phyloP scores from a whole-genome alignment of 2,797 vertebrate genomes.

The Dromococcyx pavoninus region DNA sequence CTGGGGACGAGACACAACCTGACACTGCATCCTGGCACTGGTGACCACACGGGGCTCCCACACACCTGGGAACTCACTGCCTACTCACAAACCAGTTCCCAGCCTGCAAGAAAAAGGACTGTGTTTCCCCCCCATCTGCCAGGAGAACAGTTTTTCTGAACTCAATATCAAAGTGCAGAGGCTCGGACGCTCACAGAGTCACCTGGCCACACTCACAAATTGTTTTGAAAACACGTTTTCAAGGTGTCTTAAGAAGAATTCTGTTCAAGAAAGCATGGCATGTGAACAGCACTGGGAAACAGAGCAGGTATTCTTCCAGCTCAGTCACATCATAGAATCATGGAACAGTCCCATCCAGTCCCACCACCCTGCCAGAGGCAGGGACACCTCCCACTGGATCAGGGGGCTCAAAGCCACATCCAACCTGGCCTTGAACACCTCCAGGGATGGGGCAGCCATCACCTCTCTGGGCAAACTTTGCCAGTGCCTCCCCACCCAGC shows the following conservation, averaged over 20 bases:
- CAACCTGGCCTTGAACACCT: no score
- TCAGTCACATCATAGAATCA: not conserved
- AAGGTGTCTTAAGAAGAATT: not conserved
- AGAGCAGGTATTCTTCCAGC: not conserved
- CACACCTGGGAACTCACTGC: not conserved
- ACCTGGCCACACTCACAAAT: not conserved
- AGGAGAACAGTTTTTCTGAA: not conserved
- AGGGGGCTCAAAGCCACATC: no score
- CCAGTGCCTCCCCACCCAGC: no score
- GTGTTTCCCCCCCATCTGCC: not conserved
- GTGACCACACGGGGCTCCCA: not conserved
- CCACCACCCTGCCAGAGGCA: no score
- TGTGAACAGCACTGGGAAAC: not conserved
- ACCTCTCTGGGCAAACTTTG: no score
- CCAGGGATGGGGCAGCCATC: no score
- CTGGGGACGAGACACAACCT: conserved; percentile 60
- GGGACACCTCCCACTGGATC: no score
- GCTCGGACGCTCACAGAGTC: not conserved
- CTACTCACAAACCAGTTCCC: not conserved
- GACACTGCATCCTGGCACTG: not conserved
- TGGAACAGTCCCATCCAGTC: no score
- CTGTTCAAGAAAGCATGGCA: not conserved
- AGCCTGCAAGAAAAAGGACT: not conserved
- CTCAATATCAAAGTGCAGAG: not conserved
- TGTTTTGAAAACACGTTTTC: not conserved